Evolutionary conservation across 1,140 invertebrate genomes (phyloP), one percentile per base, ranked within the genome.

Genomic region (Aplysia californica): DNA sequence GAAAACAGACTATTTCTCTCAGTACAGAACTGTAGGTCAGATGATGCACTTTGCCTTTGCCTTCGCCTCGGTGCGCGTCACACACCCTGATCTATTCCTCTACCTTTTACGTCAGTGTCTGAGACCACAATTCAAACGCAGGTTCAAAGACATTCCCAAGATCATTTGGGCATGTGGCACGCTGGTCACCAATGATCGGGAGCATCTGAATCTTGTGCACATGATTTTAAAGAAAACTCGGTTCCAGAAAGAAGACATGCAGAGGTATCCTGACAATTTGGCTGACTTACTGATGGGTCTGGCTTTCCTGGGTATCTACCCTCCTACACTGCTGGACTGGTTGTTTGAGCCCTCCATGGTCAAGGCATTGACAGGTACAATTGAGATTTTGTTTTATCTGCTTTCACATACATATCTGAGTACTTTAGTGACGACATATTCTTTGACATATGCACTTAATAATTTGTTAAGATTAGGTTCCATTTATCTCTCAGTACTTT

Each of bases 121-220:
- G 15, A 31, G 2, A n/a, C 3, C 41, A 15, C 23, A 29, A 6
- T 3, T 20, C 10, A 10, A 5, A 15, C 20, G 1, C 0, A 41
- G 72, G n/a, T 1, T 65, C 1, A 75, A 75, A 66, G 72, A 75
- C 29, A 41, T 66, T 15, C n/a, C 72, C 15, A 75, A 75, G 39
- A 44, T 75, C 3, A 50, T 75, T 31, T 75, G 72, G 72, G 59
- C 72, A 18, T 75, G 72, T 75, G 72, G 72, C 15, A 75, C 72
- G 21, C 56, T 75, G 31, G 61, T 75, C 31, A 75, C 72, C n/a
- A 35, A 26, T 21, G 23, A 66, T n/a, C 21, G 35, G 31, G 55
- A 44, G 41, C 10, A 75, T 35, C 26, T 66, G 1, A 1, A 38
- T 4, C 64, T 75, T 33, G 2, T 75, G 31, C 2, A n/a, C 5